Evolutionary conservation across 2,888 invertebrate species (phyloP), one percentile per base, ranked within the genome.

Genomic region (Maniola hyperantus): DNA sequence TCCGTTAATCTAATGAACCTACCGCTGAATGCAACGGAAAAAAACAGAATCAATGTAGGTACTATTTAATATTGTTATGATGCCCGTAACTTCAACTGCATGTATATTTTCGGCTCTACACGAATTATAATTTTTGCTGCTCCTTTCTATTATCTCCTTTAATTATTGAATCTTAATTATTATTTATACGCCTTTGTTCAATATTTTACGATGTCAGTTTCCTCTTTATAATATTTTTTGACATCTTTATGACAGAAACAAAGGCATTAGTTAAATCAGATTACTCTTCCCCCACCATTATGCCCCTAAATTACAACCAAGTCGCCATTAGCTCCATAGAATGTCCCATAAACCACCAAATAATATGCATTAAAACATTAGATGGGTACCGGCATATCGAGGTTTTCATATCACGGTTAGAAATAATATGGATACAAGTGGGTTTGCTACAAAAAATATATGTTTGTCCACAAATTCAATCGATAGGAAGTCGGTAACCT

Each of bases 301-400:
- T 57, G 61, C 48, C 63, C 55, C 61, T 62, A 20, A 65, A 54
- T 65, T 54, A 54, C 46, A 69, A 67, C 61, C 68, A 68, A 75
- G 76, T 76, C 73, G 73, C 81, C 82, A 84, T 84, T 82, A 83
- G 72, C 69, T 74, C 73, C 73, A 59, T 78, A 69, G 68, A 79
- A 80, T 78, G 74, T 67, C 76, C 79, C 79, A 80, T 83, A 83
- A 84, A 84, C 79, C 77, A 80, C 77, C 69, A 74, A 76, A 76
- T 83, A 82, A 82, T 83, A 79, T 81, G 78, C 82, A 83, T 85
- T 85, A 85, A 80, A 81, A 83, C 80, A 81, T 84, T 82, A 84
- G 78, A 79, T 75, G 76, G 72, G 68, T 71, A 73, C 70, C 71
- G 72, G 71, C 68, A 67, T 60, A 67, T 64, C 66, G 61, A 64